Base-by-base conservation (phyloP, 2,888 invertebrate genomes). In the Campaea margaritaria region DNA sequence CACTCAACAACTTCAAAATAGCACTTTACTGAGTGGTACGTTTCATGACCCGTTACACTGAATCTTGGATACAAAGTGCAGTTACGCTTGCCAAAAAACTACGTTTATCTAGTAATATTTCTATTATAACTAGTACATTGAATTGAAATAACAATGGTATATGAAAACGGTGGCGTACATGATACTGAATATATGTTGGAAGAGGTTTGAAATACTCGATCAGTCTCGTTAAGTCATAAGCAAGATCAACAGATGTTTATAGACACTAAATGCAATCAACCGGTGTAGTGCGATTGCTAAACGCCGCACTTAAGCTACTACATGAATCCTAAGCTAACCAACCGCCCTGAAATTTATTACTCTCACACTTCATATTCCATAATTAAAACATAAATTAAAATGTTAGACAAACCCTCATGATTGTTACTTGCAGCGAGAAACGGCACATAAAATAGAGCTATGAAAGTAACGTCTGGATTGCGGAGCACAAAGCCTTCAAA, bases 361-460 rank as follows among this genome's bases (percentile, higher is more conserved):
- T 70, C 73, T 79, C 67, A 78, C 82, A 79, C 82, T 76, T 80
- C 73, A 70, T 62, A 62, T 44, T 46, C 49, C 27, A 76, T 80
- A 81, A 84, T 86, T 86, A 85, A 82, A 81, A 82, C 75, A 77
- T 65, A 61, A 63, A 53, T 67, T 79, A 76, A 68, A 75, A 74
- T 75, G 71, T 48, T 45, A 54, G 56, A 65, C 63, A 57, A 61
- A 52, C 43, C 43, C 28, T 38, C 58, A 44, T 52, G 27, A 58
- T 58, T 58, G 51, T 47, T 52, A 58, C 43, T 48, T 53, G 43
- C 48, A 43, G 27, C 38, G 52, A 16, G 52, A 52, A 52, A 43
- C 43, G 5, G 13, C 14, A 43, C 14, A 46, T 51, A 49, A 42
- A 48, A 36, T 48, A 55, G 42, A 48, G 27, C 48, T 13, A 21